A percentile compares a stretch with the other conserved stretches of the same genome.
Evolutionary conservation across 1,140 invertebrate genomes (phyloP).

Genomic region (Drosophila hydei): DNA sequence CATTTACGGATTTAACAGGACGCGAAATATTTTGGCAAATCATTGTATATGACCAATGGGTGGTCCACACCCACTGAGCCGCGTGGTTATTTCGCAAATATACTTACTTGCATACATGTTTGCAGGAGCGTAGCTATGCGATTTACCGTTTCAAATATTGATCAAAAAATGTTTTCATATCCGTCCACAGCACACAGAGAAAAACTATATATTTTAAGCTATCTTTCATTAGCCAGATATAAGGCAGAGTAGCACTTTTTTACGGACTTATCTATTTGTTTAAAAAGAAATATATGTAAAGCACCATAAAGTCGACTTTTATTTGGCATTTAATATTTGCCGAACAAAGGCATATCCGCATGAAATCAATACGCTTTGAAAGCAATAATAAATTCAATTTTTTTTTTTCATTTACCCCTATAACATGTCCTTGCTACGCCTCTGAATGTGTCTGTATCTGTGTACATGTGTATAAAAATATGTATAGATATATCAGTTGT

Average conservation of each 20-base stretch:
- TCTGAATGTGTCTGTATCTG: conserved; percentile 6
- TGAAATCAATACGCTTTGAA: conserved; percentile 13
- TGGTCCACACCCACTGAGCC: neutral
- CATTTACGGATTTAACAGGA: conserved; percentile 33
- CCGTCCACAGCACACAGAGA: neutral
- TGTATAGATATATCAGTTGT: conserved; percentile 3
- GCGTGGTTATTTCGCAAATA: conserved; percentile 11
- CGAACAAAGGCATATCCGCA: conserved; percentile 11
- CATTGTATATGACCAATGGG: conserved; percentile 33
- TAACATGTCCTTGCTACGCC: conserved; percentile 1
- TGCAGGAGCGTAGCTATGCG: conserved; percentile 14
- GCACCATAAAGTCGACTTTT: neutral
- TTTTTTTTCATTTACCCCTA: conserved; percentile 1
- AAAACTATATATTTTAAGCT: neutral
- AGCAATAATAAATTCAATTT: conserved; percentile 8
- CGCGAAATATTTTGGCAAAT: conserved; percentile 38
- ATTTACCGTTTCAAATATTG: neutral
- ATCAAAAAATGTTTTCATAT: neutral
- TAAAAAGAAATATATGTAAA: neutral
- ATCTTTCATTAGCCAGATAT: neutral
- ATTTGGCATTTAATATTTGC: conserved; percentile 8
- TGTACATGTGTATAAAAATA: conserved; percentile 17
- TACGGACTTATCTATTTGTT: neutral
- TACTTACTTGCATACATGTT: conserved; percentile 12
- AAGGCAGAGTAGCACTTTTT: neutral